A percentile compares a stretch with the other conserved stretches of the same genome.
Conservation (phyloP, 2,888 invertebrate species). For the Labia minor region DNA sequence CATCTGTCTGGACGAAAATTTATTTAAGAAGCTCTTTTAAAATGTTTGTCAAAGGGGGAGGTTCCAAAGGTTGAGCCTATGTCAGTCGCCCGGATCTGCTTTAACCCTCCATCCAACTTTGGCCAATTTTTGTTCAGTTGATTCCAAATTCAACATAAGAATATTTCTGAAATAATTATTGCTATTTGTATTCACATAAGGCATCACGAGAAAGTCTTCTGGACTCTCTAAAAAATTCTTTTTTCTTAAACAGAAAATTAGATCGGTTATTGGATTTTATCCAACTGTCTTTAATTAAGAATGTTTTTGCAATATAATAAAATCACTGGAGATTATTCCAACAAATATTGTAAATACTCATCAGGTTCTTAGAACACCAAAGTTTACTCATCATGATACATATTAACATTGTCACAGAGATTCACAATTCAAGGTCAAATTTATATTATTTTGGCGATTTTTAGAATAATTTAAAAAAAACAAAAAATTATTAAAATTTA, state of each 20-base stretch:
- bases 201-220: background rate
- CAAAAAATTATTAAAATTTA: background rate
- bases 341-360: background rate
- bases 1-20: background rate
- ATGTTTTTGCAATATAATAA: background rate
- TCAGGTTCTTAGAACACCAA: background rate
- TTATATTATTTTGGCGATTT: no score
- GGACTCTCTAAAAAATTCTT: background rate
- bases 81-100: conserved; percentile 51
- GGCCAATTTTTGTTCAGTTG: conserved; percentile 3
- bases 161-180: background rate
- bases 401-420: background rate
- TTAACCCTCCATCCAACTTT: conserved; percentile 38
- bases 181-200: background rate
- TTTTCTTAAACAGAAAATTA: background rate
- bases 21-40: background rate
- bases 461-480: no score
- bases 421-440: background rate
- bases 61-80: conserved; percentile 31
- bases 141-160: conserved; percentile 13
- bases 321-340: conserved; percentile 4
- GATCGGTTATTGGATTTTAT: background rate
- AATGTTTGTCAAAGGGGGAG: background rate
- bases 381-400: background rate
- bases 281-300: background rate